Percentiles rank a stretch among this genome's conserved stretches.
Evolutionary conservation across 2,797 vertebrate species (phyloP).

Genomic region (Discoglossus pictus): DNA sequence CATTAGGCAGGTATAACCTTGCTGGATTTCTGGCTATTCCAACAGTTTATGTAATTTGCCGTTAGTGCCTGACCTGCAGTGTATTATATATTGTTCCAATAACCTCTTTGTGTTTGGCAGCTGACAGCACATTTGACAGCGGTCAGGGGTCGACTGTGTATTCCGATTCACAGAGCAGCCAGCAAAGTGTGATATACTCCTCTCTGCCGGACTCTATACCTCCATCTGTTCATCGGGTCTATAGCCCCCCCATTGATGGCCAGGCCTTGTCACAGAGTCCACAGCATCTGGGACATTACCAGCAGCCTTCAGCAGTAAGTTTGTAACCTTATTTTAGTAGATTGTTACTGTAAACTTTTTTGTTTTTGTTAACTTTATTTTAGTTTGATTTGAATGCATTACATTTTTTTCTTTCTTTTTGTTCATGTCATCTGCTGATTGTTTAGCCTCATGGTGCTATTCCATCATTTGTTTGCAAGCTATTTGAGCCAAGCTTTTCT

Average conservation of each 20-base stretch:
- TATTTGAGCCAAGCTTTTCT: constrained; percentile 22
- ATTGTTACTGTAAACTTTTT: not conserved
- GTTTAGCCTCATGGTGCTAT: constrained; percentile 1
- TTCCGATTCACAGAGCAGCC: constrained; percentile 93
- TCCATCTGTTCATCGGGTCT: constrained; percentile 79
- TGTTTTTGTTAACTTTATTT: not conserved
- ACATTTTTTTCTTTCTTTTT: constrained; percentile 26
- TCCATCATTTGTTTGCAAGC: constrained; percentile 36
- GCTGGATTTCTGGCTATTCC: no score
- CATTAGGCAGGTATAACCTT: no score
- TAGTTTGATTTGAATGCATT: not conserved
- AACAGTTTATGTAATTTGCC: no score
- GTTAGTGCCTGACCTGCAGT: no score
- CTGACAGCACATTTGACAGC: constrained; percentile 91
- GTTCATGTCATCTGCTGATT: not conserved
- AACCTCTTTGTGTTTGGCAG: constrained; percentile 65
- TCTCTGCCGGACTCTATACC: constrained; percentile 80
- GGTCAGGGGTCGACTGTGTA: constrained; percentile 93
- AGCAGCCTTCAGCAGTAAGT: constrained; percentile 72
- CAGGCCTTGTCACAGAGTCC: constrained; percentile 63
- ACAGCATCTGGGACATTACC: constrained; percentile 70
- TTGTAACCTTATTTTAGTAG: not conserved
- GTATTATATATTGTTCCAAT: not conserved
- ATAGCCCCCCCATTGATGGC: constrained; percentile 79
- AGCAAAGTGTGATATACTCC: constrained; percentile 89